phyloP scores from a whole-genome alignment of 2,888 invertebrate species.

The Erebia aethiops region DNA sequence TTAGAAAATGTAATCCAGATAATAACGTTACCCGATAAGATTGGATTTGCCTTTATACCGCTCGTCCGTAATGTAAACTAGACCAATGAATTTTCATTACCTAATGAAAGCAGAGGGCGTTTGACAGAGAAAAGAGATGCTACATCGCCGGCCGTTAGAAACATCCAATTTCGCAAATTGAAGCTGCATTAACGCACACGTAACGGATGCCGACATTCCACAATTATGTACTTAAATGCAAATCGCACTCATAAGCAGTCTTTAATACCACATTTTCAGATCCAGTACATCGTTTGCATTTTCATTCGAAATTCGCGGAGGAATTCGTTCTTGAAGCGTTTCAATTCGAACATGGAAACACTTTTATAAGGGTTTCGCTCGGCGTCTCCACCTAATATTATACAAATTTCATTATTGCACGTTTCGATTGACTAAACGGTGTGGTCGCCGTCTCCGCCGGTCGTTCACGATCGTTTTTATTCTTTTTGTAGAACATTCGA shows the following conservation, averaged over 20 bases:
- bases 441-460: slow-evolving; percentile 47
- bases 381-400: slow-evolving; percentile 54
- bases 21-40: slow-evolving; percentile 42
- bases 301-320: slow-evolving; percentile 61
- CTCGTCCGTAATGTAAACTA: slow-evolving; percentile 43
- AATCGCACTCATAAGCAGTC: slow-evolving; percentile 59
- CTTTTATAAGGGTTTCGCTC: slow-evolving; percentile 57
- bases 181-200: slow-evolving; percentile 56
- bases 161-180: slow-evolving; percentile 67
- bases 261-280: slow-evolving; percentile 50
- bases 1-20: slow-evolving; percentile 40
- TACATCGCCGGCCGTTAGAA: slow-evolving; percentile 50
- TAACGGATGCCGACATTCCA: slow-evolving; percentile 55
- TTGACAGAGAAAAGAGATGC: slow-evolving; percentile 50
- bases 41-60: slow-evolving; percentile 43
- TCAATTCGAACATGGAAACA: slow-evolving; percentile 64
- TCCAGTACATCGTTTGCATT: slow-evolving; percentile 66
- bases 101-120: slow-evolving; percentile 48
- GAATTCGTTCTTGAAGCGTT: slow-evolving; percentile 53
- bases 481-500: slow-evolving; percentile 53
- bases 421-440: slow-evolving; percentile 62
- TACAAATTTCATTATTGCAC: slow-evolving; percentile 64
- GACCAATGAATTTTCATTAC: slow-evolving; percentile 47
- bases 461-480: slow-evolving; percentile 57
- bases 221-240: slow-evolving; percentile 65